Evolutionary conservation across 2,888 invertebrate species (phyloP), one percentile per base, ranked within the genome.

Genomic region (Monopis laevigella): DNA sequence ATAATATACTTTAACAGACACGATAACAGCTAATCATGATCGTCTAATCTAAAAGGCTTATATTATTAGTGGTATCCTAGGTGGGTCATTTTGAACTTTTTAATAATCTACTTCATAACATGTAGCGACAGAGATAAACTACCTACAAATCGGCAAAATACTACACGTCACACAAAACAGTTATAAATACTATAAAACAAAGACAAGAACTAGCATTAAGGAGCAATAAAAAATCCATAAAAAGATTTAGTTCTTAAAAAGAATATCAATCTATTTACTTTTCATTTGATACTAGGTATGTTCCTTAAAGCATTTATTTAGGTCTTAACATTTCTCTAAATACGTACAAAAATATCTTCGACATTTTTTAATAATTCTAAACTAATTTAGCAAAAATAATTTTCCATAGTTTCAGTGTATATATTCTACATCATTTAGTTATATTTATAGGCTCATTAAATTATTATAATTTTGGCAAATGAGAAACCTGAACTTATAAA

Each of bases 331-430:
- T n/a, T n/a, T 24, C 24, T 24, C 62, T 40, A 66, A 66, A 56
- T 52, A 62, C 73, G 75, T 78, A 80, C 73, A 80, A 80, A 80
- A 80, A 78, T 80, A 80, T 77, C 65, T 60, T 71, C 52, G 24
- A 24, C 24, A 24, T 7, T 6, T 24, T 6, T 24, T 24, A 24
- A 10, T 7, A 24, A 24, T 10, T 24, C 18, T 34, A 34, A 16
- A 32, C 12, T 29, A 13, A 29, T 14, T 29, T 14, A 29, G 29
- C 12, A 11, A 11, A 10, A 29, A 29, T 29, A 16, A 32, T 17
- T 17, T 14, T 13, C 32, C 32, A 17, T 17, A 32, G 32, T 17
- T 32, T 17, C 17, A 6, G n/a, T n/a, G n/a, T n/a, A n/a, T n/a
- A n/a, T n/a, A n/a, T n/a, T n/a, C n/a, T n/a, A n/a, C n/a, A n/a